Evolutionary conservation across 2,113 vertebrate genomes (phyloP).

Genomic region (Casuarius casuarius): DNA sequence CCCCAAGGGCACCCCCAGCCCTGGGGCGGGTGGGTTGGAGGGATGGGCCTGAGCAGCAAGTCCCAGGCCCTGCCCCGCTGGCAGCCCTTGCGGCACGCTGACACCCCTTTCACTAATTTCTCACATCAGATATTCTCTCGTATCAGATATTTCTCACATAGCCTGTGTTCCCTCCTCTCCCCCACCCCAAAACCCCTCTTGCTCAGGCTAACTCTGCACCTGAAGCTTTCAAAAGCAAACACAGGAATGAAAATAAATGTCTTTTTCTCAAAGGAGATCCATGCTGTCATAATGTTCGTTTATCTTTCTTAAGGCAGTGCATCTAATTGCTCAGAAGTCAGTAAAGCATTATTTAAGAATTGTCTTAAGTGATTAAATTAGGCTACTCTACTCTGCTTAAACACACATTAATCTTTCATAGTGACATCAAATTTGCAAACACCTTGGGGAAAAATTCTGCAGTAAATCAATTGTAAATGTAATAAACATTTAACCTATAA

Average conservation of each 20-base stretch:
- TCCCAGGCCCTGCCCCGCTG: rapidly evolving
- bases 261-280: not conserved
- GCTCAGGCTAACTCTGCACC: not conserved
- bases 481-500: slow-evolving; percentile 61
- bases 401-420: slow-evolving; percentile 65
- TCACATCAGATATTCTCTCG: not conserved
- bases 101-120: not conserved
- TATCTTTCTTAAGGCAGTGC: slow-evolving; percentile 49
- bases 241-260: slow-evolving; percentile 13
- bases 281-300: not conserved
- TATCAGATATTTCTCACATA: not conserved
- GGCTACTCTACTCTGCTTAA: slow-evolving; percentile 59
- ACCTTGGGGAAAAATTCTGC: slow-evolving; percentile 46
- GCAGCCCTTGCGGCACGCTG: not conserved
- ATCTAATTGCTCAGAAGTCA: slow-evolving; percentile 45
- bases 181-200: not conserved
- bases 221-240: not conserved
- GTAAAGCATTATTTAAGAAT: slow-evolving; percentile 66
- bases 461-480: slow-evolving; percentile 57
- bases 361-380: slow-evolving; percentile 72
- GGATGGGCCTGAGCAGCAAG: rapidly evolving
- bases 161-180: not conserved
- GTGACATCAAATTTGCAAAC: slow-evolving; percentile 55
- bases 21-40: rapidly evolving
- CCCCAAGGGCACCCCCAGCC: not conserved